phyloP scores from a whole-genome alignment of 1,140 invertebrate genomes.

The Drosophila leontia region DNA sequence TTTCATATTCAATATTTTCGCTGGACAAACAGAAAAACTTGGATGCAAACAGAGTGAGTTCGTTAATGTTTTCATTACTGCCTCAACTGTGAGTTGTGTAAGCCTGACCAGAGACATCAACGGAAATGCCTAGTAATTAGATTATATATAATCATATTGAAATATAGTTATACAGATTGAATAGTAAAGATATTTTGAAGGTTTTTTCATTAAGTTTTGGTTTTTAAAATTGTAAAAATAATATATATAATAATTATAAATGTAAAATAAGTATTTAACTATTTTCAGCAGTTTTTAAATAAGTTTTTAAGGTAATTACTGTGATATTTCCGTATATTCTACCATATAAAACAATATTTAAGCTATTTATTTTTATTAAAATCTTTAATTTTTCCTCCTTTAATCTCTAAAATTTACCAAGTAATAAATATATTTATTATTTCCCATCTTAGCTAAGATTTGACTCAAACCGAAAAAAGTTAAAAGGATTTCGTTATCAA shows the following conservation, averaged over 20 bases:
- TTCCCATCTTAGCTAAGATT: not conserved
- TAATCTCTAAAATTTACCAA: not conserved
- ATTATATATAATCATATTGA: too few relatives aligned
- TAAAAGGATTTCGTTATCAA: not conserved
- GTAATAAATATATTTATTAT: not conserved
- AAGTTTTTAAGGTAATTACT: too few relatives aligned
- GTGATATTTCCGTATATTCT: too few relatives aligned
- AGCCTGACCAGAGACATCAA: not conserved
- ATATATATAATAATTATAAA: too few relatives aligned
- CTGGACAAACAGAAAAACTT: constrained; percentile 14
- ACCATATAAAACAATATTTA: too few relatives aligned
- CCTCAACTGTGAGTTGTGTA: constrained; percentile 15
- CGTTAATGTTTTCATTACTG: not conserved
- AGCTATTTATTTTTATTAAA: too few relatives aligned
- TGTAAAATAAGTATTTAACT: too few relatives aligned
- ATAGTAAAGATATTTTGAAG: too few relatives aligned
- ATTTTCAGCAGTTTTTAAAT: too few relatives aligned
- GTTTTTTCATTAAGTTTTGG: too few relatives aligned
- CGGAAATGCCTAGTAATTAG: constrained; percentile 1
- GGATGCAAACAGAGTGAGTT: constrained; percentile 6
- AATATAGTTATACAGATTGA: too few relatives aligned
- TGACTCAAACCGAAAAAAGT: not conserved
- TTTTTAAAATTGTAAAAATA: too few relatives aligned
- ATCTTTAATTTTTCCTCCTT: not conserved
- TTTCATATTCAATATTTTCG: not conserved